Evolutionary conservation across 2,113 vertebrate genomes (phyloP).

Genomic region (Synodontis membranacea): DNA sequence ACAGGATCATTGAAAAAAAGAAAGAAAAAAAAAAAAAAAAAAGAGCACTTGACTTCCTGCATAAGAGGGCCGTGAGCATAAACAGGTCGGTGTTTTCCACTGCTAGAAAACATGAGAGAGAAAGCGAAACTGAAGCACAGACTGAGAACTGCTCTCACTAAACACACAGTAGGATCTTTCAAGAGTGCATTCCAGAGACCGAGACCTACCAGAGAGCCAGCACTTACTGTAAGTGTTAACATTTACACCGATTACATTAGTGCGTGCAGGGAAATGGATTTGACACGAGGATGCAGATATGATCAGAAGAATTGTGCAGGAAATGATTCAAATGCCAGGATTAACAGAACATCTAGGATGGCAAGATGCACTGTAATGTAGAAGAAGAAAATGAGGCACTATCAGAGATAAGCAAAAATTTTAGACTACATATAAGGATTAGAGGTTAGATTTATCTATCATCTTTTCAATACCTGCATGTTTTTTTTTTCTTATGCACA

Average conservation of each 20-base stretch:
- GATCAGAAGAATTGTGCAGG: not conserved
- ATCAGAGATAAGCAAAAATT: not conserved
- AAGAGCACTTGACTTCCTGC: too few relatives aligned
- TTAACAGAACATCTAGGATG: not conserved
- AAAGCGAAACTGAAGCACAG: conserved; percentile 8
- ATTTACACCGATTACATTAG: too few relatives aligned
- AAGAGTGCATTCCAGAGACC: not conserved
- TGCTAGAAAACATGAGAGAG: not conserved
- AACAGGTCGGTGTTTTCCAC: conserved; percentile 22
- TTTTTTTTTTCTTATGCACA: not conserved
- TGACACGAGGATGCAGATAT: not conserved
- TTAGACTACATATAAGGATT: not conserved
- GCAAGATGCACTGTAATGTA: not conserved
- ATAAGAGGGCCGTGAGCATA: not conserved
- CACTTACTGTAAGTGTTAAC: not conserved
- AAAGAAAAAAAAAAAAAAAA: too few relatives aligned
- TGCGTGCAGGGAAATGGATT: not conserved
- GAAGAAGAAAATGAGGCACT: not conserved
- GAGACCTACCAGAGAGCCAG: not conserved
- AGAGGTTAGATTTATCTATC: not conserved
- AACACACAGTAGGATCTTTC: not conserved
- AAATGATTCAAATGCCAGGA: not conserved
- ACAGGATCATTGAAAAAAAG: not conserved
- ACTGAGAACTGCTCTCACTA: not conserved
- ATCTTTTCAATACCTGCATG: too few relatives aligned